A percentile compares a stretch with the other conserved stretches of the same genome.
Evolutionary conservation across 2,888 invertebrate species (phyloP).

Genomic region (Suillia variegata): DNA sequence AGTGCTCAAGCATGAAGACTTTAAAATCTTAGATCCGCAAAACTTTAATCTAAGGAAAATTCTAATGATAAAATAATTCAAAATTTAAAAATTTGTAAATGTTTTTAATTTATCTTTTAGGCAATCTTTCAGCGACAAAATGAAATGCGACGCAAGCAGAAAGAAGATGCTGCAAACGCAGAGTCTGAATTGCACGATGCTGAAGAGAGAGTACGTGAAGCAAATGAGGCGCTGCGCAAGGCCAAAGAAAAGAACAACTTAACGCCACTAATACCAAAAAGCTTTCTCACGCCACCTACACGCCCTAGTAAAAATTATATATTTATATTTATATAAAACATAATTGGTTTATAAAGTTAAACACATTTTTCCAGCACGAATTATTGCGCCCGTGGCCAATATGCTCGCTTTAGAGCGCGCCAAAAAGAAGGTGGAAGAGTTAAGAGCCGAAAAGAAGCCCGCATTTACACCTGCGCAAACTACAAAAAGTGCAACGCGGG

Average conservation of each 20-base stretch:
- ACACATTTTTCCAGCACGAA: slow-evolving; percentile 59
- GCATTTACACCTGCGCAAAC: slow-evolving; percentile 73
- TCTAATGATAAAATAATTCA: too few relatives aligned
- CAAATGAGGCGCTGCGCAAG: slow-evolving; percentile 53
- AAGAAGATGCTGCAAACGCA: slow-evolving; percentile 44
- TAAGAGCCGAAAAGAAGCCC: slow-evolving; percentile 60
- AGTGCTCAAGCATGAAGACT: too few relatives aligned
- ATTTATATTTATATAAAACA: background rate
- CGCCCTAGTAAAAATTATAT: slow-evolving; percentile 25
- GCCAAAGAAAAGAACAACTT: slow-evolving; percentile 47
- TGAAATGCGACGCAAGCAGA: slow-evolving; percentile 45
- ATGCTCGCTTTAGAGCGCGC: slow-evolving; percentile 73
- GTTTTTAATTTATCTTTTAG: slow-evolving; percentile 26
- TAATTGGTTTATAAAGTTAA: background rate
- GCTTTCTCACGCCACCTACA: slow-evolving; percentile 46
- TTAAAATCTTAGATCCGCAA: too few relatives aligned
- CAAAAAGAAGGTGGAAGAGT: slow-evolving; percentile 69
- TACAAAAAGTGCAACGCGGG: slow-evolving; percentile 66
- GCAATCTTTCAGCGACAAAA: slow-evolving; percentile 55
- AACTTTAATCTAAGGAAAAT: too few relatives aligned
- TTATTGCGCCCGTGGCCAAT: slow-evolving; percentile 80
- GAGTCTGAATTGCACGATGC: slow-evolving; percentile 52
- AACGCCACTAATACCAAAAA: slow-evolving; percentile 53
- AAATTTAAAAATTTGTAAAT: background rate
- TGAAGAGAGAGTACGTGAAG: slow-evolving; percentile 52